These are phyloP conservation scores for Bedellia somnulentella DNA, from an alignment of 2,888 invertebrate genomes.

Conservation along the genomic window DNA sequence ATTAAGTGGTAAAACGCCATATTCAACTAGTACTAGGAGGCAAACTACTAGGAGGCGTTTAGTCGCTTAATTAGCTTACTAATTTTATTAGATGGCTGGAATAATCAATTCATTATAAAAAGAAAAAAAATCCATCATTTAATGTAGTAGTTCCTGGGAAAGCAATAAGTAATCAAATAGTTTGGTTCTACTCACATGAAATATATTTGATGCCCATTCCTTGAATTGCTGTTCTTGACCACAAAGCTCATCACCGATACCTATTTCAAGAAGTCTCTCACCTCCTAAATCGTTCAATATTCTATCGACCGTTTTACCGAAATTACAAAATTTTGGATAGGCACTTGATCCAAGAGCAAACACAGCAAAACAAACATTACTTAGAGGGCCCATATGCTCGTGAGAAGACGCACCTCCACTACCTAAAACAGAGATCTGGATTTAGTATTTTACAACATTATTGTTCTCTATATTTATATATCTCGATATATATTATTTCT, in stretches of 20 bases:
- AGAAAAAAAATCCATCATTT: background rate
- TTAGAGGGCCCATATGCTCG: slow-evolving; percentile 83
- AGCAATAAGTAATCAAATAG: background rate
- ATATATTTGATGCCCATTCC: slow-evolving; percentile 86
- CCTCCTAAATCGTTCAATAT: slow-evolving; percentile 87
- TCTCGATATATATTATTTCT: no score
- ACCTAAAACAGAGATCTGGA: no score
- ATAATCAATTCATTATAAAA: background rate
- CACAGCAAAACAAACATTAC: slow-evolving; percentile 90
- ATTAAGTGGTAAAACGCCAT: no score
- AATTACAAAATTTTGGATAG: slow-evolving; percentile 94
- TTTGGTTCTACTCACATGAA: slow-evolving; percentile 62
- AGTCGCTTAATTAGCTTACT: no score
- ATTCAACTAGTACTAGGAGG: no score
- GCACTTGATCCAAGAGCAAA: slow-evolving; percentile 94
- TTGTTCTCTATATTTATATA: no score
- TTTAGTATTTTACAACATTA: no score
- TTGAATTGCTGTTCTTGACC: slow-evolving; percentile 93
- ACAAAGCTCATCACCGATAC: slow-evolving; percentile 90
- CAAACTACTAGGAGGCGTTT: no score
- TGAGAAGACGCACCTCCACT: slow-evolving; percentile 72
- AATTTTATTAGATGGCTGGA: background rate
- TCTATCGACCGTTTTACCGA: slow-evolving; percentile 89
- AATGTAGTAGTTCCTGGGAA: background rate
- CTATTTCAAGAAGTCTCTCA: slow-evolving; percentile 77